A percentile compares a stretch with the other conserved stretches of the same genome.
These are phyloP conservation scores for Aspidiotus destructor DNA, from an alignment of 2,888 invertebrate species.

Conservation along the genomic window DNA sequence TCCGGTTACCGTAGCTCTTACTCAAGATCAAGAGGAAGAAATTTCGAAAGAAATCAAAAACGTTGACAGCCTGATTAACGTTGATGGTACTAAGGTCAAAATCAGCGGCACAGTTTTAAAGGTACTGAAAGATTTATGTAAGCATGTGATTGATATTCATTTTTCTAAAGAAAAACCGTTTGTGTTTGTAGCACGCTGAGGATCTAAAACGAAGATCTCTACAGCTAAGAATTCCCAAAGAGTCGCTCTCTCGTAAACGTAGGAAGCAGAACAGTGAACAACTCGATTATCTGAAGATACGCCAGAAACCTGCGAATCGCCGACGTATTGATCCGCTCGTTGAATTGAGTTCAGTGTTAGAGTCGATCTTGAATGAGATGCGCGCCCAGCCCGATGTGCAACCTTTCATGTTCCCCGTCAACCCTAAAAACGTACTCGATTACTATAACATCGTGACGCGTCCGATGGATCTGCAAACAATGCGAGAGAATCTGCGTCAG, in stretches of 20 bases:
- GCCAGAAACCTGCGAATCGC: conserved; percentile 73
- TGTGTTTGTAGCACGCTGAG: conserved; percentile 59
- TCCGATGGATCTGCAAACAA: conserved; percentile 95
- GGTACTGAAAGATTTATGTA: neutral
- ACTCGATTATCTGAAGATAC: conserved; percentile 82
- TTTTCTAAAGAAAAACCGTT: neutral
- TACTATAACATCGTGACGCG: conserved; percentile 83
- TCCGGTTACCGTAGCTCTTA: conserved; percentile 59
- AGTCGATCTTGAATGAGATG: conserved; percentile 85
- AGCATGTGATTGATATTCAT: neutral
- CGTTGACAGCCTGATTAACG: conserved; percentile 78
- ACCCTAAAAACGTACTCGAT: conserved; percentile 82
- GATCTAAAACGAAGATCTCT: conserved; percentile 70
- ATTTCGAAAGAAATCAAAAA: conserved; percentile 61
- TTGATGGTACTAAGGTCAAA: conserved; percentile 89
- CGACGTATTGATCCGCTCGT: conserved; percentile 92
- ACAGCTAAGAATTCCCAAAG: conserved; percentile 67
- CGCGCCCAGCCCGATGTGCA: conserved; percentile 83
- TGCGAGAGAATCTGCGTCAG: conserved; percentile 77
- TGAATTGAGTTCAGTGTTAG: conserved; percentile 81
- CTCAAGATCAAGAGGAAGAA: conserved; percentile 70
- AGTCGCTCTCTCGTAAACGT: conserved; percentile 57
- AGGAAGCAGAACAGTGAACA: conserved; percentile 66
- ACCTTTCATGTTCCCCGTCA: conserved; percentile 89
- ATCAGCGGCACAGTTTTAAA: conserved; percentile 74